Evolutionary conservation across 2,797 vertebrate genomes (phyloP).

Genomic region (Catostomus latipinnis): DNA sequence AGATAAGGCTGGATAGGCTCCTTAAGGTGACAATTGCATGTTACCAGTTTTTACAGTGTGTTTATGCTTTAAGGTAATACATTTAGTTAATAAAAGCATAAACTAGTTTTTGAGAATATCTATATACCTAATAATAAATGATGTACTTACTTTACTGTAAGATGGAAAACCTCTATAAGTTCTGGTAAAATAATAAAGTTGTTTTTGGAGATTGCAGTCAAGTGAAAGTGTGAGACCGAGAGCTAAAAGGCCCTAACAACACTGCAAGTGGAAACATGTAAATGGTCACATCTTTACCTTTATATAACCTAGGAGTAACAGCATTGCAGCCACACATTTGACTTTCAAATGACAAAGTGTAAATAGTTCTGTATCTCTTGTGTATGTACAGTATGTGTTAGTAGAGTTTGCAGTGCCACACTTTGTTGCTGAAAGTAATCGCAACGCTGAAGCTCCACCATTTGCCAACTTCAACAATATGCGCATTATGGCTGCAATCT

Average conservation of each 20-base stretch:
- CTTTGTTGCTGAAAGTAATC: not conserved
- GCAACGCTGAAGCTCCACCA: not conserved
- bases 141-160: not conserved
- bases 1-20: no score
- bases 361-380: not conserved
- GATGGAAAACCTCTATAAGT: not conserved
- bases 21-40: no score
- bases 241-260: not conserved
- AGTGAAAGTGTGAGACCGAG: not conserved
- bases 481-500: not conserved
- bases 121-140: no score
- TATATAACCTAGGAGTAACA: conserved; percentile 16
- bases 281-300: conserved; percentile 10
- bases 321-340: conserved; percentile 13
- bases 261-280: not conserved
- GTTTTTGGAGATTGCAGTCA: not conserved
- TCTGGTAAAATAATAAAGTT: not conserved
- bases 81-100: no score
- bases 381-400: not conserved
- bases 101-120: no score
- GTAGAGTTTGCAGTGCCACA: not conserved
- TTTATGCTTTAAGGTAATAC: no score
- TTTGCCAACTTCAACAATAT: not conserved
- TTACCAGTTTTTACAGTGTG: no score
- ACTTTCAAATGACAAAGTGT: not conserved